Evolutionary conservation across 2,797 vertebrate species (phyloP).

Genomic region (Knipowitschia caucasica): DNA sequence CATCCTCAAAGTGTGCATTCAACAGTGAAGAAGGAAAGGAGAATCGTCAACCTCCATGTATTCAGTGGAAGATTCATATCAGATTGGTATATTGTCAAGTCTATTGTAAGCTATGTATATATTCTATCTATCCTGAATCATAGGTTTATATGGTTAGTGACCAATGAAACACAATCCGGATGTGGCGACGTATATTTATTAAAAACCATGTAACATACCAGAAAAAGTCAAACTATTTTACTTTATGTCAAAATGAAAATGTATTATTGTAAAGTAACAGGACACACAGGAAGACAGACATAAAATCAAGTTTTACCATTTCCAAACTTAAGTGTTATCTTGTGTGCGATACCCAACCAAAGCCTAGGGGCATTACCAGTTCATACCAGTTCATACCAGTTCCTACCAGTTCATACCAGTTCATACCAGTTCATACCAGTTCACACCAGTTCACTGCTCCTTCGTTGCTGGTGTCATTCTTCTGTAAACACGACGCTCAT

Average conservation of each 20-base stretch:
- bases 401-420: neutral
- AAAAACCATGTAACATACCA: conserved; percentile 51
- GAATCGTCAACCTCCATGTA: neutral
- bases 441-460: neutral
- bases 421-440: neutral
- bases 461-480: conserved; percentile 46
- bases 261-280: conserved; percentile 35
- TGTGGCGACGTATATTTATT: conserved; percentile 63
- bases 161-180: no score
- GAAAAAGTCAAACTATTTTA: conserved; percentile 44
- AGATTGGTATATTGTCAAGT: no score
- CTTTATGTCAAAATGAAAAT: conserved; percentile 30
- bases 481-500: conserved; percentile 41
- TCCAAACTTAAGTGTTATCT: conserved; percentile 20
- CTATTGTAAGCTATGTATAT: no score
- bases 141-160: no score
- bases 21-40: neutral
- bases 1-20: conserved; percentile 5
- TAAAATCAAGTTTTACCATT: conserved; percentile 23
- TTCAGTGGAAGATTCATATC: no score
- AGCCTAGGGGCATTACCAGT: conserved; percentile 10
- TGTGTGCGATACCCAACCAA: conserved; percentile 11
- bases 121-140: no score
- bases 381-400: neutral
- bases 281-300: conserved; percentile 35